A percentile compares a stretch with the other conserved stretches of the same genome.
Conservation (phyloP, 2,797 vertebrate species). For the Coregonus sp. region DNA sequence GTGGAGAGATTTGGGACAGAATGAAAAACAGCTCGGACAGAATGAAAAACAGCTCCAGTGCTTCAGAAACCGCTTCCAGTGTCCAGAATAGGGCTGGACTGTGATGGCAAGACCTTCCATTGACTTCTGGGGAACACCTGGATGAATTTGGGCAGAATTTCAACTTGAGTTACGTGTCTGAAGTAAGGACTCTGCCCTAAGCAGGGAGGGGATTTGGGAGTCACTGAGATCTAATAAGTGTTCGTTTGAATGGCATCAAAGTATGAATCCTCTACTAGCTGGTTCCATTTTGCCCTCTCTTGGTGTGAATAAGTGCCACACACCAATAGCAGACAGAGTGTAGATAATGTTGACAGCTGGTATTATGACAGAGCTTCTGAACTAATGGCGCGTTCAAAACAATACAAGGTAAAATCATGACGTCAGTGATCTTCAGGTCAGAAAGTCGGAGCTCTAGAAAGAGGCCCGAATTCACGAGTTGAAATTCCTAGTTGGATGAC, state of each 20-base stretch:
- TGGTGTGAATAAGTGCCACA: neutral
- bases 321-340: neutral
- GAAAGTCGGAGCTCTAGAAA: no score
- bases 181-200: conserved; percentile 22
- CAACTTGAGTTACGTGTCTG: conserved; percentile 1
- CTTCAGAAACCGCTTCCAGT: neutral
- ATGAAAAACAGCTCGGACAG: neutral
- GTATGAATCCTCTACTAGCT: neutral
- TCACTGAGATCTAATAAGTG: neutral
- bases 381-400: no score
- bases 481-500: no score
- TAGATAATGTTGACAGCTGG: conserved; percentile 2
- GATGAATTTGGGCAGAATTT: conserved; percentile 18
- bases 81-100: neutral
- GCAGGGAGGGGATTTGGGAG: neutral
- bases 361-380: neutral
- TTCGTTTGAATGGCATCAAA: neutral
- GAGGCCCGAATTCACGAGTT: no score
- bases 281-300: neutral
- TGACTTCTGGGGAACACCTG: neutral
- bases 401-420: no score
- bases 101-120: neutral
- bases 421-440: no score
- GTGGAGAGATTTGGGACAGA: neutral
- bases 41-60: neutral